Evolutionary conservation across 2,797 vertebrate genomes (phyloP).

Genomic region (Zenarchopterus dispar): DNA sequence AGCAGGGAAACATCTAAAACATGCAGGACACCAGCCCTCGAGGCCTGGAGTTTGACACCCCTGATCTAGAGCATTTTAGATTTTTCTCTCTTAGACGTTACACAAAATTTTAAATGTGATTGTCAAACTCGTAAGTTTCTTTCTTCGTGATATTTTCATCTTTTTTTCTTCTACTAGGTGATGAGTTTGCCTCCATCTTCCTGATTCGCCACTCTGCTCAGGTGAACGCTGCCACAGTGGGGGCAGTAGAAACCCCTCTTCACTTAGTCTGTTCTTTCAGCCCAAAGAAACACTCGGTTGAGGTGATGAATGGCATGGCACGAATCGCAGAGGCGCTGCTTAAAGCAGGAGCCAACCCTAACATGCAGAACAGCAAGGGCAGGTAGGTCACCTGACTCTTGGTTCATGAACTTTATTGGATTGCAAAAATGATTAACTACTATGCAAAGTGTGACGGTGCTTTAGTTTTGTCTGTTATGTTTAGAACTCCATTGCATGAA

Average conservation of each 20-base stretch:
- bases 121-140: background rate
- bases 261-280: constrained; percentile 94
- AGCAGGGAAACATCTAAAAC: no score
- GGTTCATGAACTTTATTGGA: background rate
- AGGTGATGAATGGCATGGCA: constrained; percentile 92
- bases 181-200: constrained; percentile 95
- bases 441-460: background rate
- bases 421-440: background rate
- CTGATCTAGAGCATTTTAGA: no score
- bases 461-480: constrained; percentile 17
- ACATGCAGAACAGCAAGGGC: constrained; percentile 96
- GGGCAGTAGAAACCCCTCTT: constrained; percentile 93
- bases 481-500: constrained; percentile 92
- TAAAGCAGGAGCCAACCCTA: constrained; percentile 93
- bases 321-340: constrained; percentile 91
- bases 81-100: no score
- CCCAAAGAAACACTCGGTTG: constrained; percentile 88
- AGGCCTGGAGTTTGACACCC: no score
- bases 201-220: constrained; percentile 93
- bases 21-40: no score
- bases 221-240: constrained; percentile 92
- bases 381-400: constrained; percentile 79
- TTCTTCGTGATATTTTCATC: background rate
- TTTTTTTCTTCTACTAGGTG: constrained; percentile 74
- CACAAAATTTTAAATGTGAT: no score